Percentiles rank a stretch among this genome's conserved stretches.
These are phyloP conservation scores for Wiebesia pumilae DNA, from an alignment of 1,140 invertebrate genomes.

Conservation along the genomic window DNA sequence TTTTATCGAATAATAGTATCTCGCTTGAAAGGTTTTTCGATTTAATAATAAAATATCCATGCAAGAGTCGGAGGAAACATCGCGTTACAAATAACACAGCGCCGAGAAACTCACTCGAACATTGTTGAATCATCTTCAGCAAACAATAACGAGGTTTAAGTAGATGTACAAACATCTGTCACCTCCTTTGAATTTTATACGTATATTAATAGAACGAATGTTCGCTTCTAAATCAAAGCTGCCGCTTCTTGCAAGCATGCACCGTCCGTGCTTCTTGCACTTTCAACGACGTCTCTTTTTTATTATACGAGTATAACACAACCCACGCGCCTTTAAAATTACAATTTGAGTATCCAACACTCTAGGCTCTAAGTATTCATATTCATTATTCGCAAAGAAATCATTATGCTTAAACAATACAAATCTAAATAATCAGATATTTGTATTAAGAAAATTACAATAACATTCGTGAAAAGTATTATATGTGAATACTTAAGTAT, in stretches of 20 bases:
- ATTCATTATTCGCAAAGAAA: not conserved
- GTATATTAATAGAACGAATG: constrained; percentile 50
- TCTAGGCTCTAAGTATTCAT: not conserved
- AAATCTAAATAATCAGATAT: not conserved
- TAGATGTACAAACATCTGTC: constrained; percentile 45
- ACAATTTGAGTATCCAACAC: too few species aligned
- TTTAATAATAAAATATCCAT: not conserved
- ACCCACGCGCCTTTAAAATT: too few species aligned
- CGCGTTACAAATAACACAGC: too few species aligned
- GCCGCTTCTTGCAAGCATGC: not conserved
- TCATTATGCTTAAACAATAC: not conserved
- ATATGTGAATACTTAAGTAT: not conserved
- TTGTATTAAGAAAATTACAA: not conserved
- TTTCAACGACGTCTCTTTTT: not conserved
- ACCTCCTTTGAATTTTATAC: constrained; percentile 18
- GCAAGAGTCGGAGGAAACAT: not conserved
- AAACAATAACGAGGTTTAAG: constrained; percentile 46
- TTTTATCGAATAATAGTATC: not conserved
- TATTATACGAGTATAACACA: too few species aligned
- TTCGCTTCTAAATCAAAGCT: constrained; percentile 49
- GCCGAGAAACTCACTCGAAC: not conserved
- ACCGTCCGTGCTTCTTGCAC: not conserved
- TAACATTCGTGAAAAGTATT: not conserved
- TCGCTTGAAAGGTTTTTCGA: not conserved
- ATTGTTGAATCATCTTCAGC: not conserved